phyloP scores from a whole-genome alignment of 2,797 vertebrate species.

The Crenuchus spilurus region DNA sequence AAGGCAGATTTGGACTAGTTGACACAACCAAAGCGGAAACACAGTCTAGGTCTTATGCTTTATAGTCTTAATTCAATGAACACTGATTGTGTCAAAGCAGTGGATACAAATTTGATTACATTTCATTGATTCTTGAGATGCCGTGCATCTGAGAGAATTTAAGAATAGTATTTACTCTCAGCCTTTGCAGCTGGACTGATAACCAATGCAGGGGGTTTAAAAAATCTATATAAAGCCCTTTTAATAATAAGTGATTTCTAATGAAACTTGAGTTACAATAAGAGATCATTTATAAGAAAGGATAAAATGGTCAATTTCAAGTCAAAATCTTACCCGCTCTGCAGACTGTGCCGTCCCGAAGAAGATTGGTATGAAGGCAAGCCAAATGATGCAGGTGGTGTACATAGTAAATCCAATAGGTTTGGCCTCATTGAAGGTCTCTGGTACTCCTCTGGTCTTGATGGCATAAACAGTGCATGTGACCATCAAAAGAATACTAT shows the following conservation, averaged over 20 bases:
- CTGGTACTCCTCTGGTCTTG: conserved; percentile 94
- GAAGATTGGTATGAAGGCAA: conserved; percentile 98
- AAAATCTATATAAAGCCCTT: neutral
- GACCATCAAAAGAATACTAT: conserved; percentile 97
- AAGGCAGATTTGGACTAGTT: neutral
- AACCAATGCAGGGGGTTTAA: neutral
- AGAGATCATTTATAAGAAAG: no score
- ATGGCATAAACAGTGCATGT: conserved; percentile 98
- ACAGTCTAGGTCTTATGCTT: neutral
- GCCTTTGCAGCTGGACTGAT: neutral
- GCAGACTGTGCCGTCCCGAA: conserved; percentile 96
- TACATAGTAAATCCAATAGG: conserved; percentile 99
- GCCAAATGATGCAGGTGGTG: conserved; percentile 98
- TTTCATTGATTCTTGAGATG: neutral
- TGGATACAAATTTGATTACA: neutral
- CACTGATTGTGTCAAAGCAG: neutral
- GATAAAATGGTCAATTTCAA: neutral
- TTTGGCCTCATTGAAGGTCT: conserved; percentile 98
- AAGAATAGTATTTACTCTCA: neutral
- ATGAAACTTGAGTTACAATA: neutral
- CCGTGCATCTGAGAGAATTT: neutral
- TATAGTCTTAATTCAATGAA: neutral
- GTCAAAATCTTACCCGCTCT: conserved; percentile 87
- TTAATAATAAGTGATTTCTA: neutral
- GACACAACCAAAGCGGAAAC: neutral